Conservation (phyloP, 2,888 invertebrate species). For the Phortica magna region DNA sequence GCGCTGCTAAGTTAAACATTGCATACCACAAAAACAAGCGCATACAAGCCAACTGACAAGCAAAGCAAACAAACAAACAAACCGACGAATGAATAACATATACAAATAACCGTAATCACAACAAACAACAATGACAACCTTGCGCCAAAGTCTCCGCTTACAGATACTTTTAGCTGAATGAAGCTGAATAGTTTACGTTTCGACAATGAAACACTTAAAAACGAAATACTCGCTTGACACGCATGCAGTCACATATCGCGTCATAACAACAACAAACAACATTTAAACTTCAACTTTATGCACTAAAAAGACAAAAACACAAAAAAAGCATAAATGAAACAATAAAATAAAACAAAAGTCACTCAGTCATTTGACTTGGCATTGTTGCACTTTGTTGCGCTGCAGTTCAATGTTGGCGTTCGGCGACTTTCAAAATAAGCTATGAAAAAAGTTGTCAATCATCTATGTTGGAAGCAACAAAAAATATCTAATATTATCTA, state of each 20-base stretch:
- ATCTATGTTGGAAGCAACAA: neutral
- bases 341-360: neutral
- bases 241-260: neutral
- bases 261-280: neutral
- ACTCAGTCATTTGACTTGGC: neutral
- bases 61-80: constrained; percentile 35
- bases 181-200: neutral
- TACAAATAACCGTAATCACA: constrained; percentile 33
- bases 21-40: too few species aligned
- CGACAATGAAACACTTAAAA: constrained; percentile 8
- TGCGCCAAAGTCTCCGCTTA: constrained; percentile 64
- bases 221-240: neutral
- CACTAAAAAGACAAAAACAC: neutral
- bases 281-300: neutral
- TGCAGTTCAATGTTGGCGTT: constrained; percentile 3
- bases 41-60: too few species aligned
- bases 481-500: neutral
- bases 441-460: neutral
- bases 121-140: constrained; percentile 66
- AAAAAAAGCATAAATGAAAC: neutral
- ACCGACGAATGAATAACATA: neutral
- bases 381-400: neutral
- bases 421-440: neutral
- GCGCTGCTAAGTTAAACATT: too few species aligned
- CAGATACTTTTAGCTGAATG: constrained; percentile 31